phyloP scores from a whole-genome alignment of 2,888 invertebrate genomes.

The Steinernema carpocapsae region DNA sequence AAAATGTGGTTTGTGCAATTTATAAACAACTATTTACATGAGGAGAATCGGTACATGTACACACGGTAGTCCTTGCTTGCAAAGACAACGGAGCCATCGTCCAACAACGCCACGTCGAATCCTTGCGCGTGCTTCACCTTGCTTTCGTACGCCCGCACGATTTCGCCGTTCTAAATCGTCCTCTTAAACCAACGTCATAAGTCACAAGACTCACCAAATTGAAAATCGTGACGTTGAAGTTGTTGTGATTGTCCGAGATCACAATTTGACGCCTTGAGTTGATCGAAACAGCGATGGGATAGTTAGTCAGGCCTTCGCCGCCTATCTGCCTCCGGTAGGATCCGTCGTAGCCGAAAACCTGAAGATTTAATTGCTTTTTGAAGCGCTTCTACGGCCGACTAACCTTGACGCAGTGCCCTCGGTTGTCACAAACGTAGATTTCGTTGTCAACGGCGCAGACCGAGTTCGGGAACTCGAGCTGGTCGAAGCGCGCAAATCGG shows the following conservation, averaged over 20 bases:
- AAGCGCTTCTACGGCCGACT: background rate
- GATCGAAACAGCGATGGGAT: constrained; percentile 98
- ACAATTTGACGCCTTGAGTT: constrained; percentile 94
- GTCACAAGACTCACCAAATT: constrained; percentile 78
- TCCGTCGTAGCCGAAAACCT: constrained; percentile 94
- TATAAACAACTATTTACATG: too few relatives aligned
- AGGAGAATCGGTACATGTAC: constrained; percentile 94
- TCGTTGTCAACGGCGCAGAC: constrained; percentile 98
- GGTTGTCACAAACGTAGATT: constrained; percentile 98
- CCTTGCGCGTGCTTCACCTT: constrained; percentile 98
- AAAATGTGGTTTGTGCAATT: too few relatives aligned
- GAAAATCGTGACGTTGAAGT: constrained; percentile 98
- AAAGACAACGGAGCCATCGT: constrained; percentile 95
- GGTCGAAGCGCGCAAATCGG: constrained; percentile 96
- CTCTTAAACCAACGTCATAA: too few relatives aligned
- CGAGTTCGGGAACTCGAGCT: constrained; percentile 97
- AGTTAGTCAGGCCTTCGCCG: constrained; percentile 97
- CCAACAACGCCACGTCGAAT: constrained; percentile 97
- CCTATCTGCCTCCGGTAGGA: constrained; percentile 94
- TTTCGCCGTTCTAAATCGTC: constrained; percentile 83
- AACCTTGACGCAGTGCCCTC: constrained; percentile 97
- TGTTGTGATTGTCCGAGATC: constrained; percentile 99
- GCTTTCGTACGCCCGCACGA: constrained; percentile 95
- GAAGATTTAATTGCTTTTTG: background rate
- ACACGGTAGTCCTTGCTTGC: constrained; percentile 98